Percentiles rank a stretch among this genome's conserved stretches.
phyloP scores from a whole-genome alignment of 2,113 vertebrate species.

The Archocentrus centrarchus region DNA sequence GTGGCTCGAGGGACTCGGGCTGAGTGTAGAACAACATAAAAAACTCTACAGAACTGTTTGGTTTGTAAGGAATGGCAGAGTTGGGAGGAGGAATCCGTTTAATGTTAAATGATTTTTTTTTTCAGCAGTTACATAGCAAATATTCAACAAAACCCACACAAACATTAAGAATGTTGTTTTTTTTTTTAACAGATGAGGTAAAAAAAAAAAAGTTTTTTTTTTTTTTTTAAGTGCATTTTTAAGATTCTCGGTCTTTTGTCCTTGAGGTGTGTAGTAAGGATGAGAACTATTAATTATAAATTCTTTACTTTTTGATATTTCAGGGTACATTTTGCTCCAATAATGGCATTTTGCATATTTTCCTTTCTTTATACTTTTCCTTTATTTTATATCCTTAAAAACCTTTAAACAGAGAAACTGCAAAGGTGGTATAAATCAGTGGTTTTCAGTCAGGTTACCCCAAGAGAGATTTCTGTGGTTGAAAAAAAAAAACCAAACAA shows the following conservation, averaged over 20 bases:
- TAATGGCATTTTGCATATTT: not conserved
- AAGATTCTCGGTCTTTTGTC: not conserved
- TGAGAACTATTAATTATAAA: too few species aligned
- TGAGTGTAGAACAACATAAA: constrained; percentile 59
- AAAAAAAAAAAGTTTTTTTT: too few species aligned
- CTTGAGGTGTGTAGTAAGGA: not conserved
- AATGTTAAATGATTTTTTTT: constrained; percentile 42
- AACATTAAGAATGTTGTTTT: not conserved
- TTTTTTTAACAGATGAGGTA: not conserved
- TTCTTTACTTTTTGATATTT: not conserved
- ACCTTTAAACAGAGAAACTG: not conserved
- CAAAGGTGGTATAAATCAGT: not conserved
- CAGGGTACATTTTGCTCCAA: not conserved
- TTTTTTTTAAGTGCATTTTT: not conserved
- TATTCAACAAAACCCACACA: not conserved
- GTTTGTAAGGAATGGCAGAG: constrained; percentile 53
- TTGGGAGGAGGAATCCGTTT: constrained; percentile 37
- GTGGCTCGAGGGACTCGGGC: constrained; percentile 59
- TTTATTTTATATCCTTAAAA: not conserved
- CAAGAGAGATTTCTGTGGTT: too few species aligned
- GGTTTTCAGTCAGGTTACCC: not conserved
- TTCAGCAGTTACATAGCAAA: not conserved
- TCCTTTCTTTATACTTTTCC: not conserved
- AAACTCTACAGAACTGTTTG: constrained; percentile 65
- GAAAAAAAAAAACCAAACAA: too few species aligned